Evolutionary conservation across 2,888 invertebrate genomes (phyloP), one percentile per base, ranked within the genome.

Genomic region (Agonopterix subpropinquella): DNA sequence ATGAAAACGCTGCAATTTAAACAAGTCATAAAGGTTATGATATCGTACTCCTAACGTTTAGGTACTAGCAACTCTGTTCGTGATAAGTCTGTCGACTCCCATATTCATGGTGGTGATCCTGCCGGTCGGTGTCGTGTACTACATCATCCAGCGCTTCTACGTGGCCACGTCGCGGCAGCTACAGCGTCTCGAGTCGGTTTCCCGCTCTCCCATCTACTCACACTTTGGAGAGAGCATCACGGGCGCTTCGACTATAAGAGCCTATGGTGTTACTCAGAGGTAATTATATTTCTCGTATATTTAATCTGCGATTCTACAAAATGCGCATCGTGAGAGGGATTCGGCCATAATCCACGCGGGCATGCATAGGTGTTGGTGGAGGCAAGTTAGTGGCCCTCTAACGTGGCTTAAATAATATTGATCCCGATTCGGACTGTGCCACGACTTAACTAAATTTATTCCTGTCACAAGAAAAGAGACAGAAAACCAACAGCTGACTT

Each of bases 171-270:
- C 98, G 3, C 89, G 98, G 18, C 98, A 99, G 77, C 82, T 99
- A 61, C 98, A 98, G 85, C 91, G 99, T 46, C 85, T 99, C 51
- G 97, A 98, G 77, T 98, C 98, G 0, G 93, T 98, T 0, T 96
- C 97, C 1, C 91, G 98, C 49, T 98, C 98, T 36, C 99, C 98
- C 0, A 97, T 99, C 66, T 99, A 97, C 86, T 97, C 98, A 8
- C 98, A 98, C 83, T 98, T 99, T 71, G 94, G 96, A 13, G 99
- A 99, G 89, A 97, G 96, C 43, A 93, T 99, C 46, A 95, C 95
- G 2, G 96, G 96, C 64, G 94, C 95, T 0, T 90, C 92, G 44
- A 95, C 95, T 0, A 97, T 98, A 59, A 90, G 98, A 62, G 98
- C 98, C 0, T 98, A 95, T 70, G 90, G 91, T 42, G 94, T 95